Evolutionary conservation across 1,140 invertebrate genomes (phyloP), one percentile per base, ranked within the genome.

Genomic region (Zophobas atratus): DNA sequence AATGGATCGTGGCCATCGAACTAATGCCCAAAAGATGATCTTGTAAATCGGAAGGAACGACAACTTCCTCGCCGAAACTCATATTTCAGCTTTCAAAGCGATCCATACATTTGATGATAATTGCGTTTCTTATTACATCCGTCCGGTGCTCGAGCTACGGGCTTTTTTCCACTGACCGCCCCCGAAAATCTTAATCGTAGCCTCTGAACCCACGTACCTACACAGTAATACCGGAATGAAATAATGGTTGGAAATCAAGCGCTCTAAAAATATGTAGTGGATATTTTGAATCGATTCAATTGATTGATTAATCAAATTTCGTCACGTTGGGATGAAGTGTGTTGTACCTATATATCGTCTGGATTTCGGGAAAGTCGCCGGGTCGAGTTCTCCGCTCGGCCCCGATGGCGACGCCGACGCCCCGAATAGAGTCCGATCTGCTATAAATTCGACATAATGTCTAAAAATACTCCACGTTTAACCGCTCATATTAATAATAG

Each of bases 401-500:
- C 20, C 20, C 20, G 20, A 20, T 20, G 20, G 20, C 60, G 43
- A 51, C 0, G n/a, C 2, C 60, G 43, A 51, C 0, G n/a, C 2
- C 20, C n/a, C 49, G 20, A 51, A 51, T 51, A 51, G 20, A 4
- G n/a, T 51, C 49, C 4, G 8, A 46, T 46, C 43, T 8, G 8
- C 43, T 46, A 46, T 20, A 2, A 51, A 51, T 20, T 51, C 20
- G 49, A 51, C 49, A 51, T 51, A 51, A 67, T 39, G 20, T 43
- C 60, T 67, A 67, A 67, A 67, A 67, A 67, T 67, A 67, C 39
- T 1, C 1, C 6, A 33, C 39, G 60, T 67, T 67, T 36, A 67
- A 70, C 38, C 75, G 20, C 63, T 4, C 51, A 49, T 71, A 71
- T 77, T 72, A 77, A 77, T 77, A 71, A 71, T 71, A 70, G 63